These are phyloP conservation scores for Chymomyza costata DNA, from an alignment of 1,140 invertebrate genomes.

Conservation along the genomic window DNA sequence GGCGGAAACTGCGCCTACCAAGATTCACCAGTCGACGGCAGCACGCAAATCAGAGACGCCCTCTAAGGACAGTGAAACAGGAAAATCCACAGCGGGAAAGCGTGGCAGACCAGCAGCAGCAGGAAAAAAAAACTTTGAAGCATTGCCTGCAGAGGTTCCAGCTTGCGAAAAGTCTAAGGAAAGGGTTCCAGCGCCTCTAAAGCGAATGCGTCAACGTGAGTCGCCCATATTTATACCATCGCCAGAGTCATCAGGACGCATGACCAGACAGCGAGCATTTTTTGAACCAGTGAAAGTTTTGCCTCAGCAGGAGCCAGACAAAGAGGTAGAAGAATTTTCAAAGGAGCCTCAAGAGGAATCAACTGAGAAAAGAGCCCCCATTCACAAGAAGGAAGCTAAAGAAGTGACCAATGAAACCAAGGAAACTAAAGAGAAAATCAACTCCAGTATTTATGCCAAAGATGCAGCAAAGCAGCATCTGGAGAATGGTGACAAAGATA, in stretches of 20 bases:
- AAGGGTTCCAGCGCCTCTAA: slow-evolving; percentile 44
- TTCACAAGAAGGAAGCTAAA: slow-evolving; percentile 7
- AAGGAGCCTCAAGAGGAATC: slow-evolving; percentile 5
- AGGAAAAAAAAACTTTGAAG: slow-evolving; percentile 27
- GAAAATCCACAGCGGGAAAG: slow-evolving; percentile 34
- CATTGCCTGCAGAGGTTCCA: slow-evolving; percentile 11
- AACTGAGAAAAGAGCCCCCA: not conserved
- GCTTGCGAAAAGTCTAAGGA: slow-evolving; percentile 24
- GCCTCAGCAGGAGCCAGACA: slow-evolving; percentile 34
- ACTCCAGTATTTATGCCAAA: slow-evolving; percentile 70
- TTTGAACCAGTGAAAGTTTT: slow-evolving; percentile 72
- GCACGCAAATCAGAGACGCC: slow-evolving; percentile 29
- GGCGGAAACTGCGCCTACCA: too few species aligned
- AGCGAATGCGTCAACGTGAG: slow-evolving; percentile 59
- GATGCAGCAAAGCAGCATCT: slow-evolving; percentile 50
- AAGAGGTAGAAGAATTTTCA: slow-evolving; percentile 12
- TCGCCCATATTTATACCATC: slow-evolving; percentile 73
- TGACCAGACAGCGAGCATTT: slow-evolving; percentile 70
- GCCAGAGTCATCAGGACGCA: slow-evolving; percentile 64
- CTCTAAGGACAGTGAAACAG: slow-evolving; percentile 33
- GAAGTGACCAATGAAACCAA: slow-evolving; percentile 24
- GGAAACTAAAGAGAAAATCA: slow-evolving; percentile 54
- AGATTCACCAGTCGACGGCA: too few species aligned
- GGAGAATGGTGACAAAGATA: not conserved
- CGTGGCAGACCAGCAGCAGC: slow-evolving; percentile 16